Conservation (phyloP, 2,113 vertebrate genomes). For the Aegithalos caudatus region DNA sequence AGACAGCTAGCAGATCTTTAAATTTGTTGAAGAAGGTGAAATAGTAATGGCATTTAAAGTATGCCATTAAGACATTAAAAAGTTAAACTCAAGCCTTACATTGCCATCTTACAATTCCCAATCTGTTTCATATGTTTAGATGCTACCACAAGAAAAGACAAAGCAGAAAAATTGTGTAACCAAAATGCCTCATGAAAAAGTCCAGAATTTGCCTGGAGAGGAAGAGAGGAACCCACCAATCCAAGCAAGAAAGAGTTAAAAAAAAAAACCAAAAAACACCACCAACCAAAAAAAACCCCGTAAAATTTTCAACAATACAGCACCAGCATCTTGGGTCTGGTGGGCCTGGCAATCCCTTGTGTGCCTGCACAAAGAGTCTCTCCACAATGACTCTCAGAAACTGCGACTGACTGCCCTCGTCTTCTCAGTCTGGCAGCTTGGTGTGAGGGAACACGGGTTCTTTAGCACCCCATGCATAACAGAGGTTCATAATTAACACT, state of each 20-base stretch:
- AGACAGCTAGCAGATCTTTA: constrained; percentile 8
- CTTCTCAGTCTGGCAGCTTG: not conserved
- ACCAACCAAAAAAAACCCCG: no score
- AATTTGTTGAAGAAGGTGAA: constrained; percentile 11
- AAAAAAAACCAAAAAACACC: no score
- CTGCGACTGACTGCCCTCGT: not conserved
- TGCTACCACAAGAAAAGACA: not conserved
- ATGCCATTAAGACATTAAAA: not conserved
- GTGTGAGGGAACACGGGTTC: not conserved
- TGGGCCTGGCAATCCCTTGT: not conserved
- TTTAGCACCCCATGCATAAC: not conserved
- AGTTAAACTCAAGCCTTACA: not conserved
- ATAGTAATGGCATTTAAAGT: not conserved
- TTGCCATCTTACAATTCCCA: not conserved
- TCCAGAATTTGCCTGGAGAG: not conserved
- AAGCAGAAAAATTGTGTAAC: not conserved
- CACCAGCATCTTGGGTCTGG: not conserved
- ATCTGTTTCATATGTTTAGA: not conserved
- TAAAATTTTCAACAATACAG: not conserved
- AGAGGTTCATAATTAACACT: not conserved
- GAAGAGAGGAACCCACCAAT: not conserved
- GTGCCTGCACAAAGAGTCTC: not conserved
- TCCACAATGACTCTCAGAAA: accelerated
- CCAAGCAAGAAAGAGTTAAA: not conserved
- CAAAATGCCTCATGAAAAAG: not conserved